Evolutionary conservation across 2,888 invertebrate species (phyloP), one percentile per base, ranked within the genome.

Genomic region (Caradrina clavipalpis): DNA sequence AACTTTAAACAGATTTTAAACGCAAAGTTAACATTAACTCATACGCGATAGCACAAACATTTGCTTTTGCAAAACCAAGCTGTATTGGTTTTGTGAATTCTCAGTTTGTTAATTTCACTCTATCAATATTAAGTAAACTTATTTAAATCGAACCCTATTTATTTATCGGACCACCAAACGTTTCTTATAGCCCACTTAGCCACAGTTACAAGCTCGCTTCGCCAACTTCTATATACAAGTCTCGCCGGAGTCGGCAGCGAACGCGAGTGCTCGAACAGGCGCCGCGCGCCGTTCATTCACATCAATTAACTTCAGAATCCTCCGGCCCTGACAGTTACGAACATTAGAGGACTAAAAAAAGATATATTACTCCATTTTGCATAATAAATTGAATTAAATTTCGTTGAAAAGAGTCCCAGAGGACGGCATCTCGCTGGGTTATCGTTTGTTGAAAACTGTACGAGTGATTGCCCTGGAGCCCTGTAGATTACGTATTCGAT

Each of bases 401-500:
- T 60, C 60, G 73, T 64, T 64, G 76, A 78, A 79, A 78, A 73
- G 66, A 55, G 70, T 58, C 78, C 67, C 73, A 53, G 61, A 54
- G 78, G 67, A 35, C 51, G 11, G 15, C 39, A 42, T 62, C 50
- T 66, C 35, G 10, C 10, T 13, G 63, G 72, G 65, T 78, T 72
- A 83, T 70, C 59, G 47, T 55, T 59, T 65, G 69, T 62, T 62
- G 56, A 76, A 74, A 86, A 81, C 61, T 83, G 78, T 78, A 80
- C 77, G 85, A 74, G 76, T 82, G 86, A 86, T 86, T 85, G 78
- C 71, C 19, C 55, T 72, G 74, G 81, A 78, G 69, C 60, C 49
- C 50, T 61, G 77, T 76, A 81, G 81, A 87, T 87, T 83, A 86
- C 73, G 80, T 85, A 79, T 78, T 78, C 82, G 82, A 83, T 85